Evolutionary conservation across 2,113 vertebrate genomes (phyloP).

Genomic region (Indicator indicator): DNA sequence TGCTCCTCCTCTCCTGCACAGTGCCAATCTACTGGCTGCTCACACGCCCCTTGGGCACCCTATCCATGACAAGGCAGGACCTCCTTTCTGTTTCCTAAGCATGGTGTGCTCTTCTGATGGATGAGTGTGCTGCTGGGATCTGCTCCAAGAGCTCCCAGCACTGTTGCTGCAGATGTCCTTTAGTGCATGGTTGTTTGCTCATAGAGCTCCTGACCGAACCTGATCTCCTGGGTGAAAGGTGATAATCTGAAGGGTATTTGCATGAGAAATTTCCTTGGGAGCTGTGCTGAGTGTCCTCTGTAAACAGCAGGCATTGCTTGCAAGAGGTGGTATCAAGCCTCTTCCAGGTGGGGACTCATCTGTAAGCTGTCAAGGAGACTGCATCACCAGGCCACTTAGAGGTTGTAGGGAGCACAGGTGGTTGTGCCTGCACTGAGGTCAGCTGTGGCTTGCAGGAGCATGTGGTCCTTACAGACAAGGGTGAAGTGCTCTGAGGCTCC

Average conservation of each 20-base stretch:
- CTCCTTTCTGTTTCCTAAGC: background rate
- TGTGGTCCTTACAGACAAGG: background rate
- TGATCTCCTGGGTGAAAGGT: background rate
- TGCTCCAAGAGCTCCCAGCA: background rate
- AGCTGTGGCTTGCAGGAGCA: background rate
- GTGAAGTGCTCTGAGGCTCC: background rate
- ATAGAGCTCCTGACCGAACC: background rate
- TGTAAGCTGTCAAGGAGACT: background rate
- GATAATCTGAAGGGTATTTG: background rate
- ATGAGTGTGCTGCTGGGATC: background rate
- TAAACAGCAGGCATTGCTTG: background rate
- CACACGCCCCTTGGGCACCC: background rate
- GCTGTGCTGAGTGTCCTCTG: background rate
- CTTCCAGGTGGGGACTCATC: background rate
- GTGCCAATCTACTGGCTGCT: constrained; percentile 1
- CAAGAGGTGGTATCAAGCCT: background rate
- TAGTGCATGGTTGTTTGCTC: background rate
- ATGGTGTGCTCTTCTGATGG: background rate
- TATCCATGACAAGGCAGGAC: constrained; percentile 49
- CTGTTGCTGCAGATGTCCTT: background rate
- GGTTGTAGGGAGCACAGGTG: background rate
- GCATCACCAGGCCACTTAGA: background rate
- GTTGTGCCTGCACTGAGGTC: background rate
- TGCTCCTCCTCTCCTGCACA: background rate
- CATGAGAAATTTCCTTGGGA: background rate